phyloP scores from a whole-genome alignment of 2,797 vertebrate species.

The Danio albolineatus region DNA sequence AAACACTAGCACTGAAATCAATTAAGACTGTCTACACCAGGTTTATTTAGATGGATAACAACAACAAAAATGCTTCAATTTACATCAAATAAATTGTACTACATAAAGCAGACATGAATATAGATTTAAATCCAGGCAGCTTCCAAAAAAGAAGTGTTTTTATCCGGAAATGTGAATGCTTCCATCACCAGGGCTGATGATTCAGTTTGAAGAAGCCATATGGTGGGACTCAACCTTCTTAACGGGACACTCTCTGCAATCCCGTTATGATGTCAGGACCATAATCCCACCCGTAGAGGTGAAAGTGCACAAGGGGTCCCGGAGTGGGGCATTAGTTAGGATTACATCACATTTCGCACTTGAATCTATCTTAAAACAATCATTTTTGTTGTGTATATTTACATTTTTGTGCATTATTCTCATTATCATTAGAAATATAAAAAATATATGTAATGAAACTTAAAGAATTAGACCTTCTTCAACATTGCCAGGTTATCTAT shows the following conservation, averaged over 20 bases:
- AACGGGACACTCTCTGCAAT: slow-evolving; percentile 59
- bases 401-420: background rate
- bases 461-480: too few relatives aligned
- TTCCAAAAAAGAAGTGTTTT: slow-evolving; percentile 47
- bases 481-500: too few relatives aligned
- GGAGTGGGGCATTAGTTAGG: background rate
- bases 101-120: background rate
- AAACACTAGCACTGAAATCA: slow-evolving; percentile 16
- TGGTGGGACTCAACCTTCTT: slow-evolving; percentile 68
- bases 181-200: background rate
- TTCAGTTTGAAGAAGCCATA: slow-evolving; percentile 54
- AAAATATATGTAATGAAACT: too few relatives aligned
- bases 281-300: slow-evolving; percentile 64
- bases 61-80: background rate
- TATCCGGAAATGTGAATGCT: background rate
- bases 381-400: background rate
- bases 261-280: slow-evolving; percentile 61
- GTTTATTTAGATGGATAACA: background rate
- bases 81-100: background rate
- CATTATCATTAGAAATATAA: too few relatives aligned
- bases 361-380: background rate
- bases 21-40: background rate
- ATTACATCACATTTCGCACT: background rate
- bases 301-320: slow-evolving; percentile 60
- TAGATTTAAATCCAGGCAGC: background rate